Evolutionary conservation across 2,888 invertebrate genomes (phyloP).

Genomic region (Synanthedon tipuliformis): DNA sequence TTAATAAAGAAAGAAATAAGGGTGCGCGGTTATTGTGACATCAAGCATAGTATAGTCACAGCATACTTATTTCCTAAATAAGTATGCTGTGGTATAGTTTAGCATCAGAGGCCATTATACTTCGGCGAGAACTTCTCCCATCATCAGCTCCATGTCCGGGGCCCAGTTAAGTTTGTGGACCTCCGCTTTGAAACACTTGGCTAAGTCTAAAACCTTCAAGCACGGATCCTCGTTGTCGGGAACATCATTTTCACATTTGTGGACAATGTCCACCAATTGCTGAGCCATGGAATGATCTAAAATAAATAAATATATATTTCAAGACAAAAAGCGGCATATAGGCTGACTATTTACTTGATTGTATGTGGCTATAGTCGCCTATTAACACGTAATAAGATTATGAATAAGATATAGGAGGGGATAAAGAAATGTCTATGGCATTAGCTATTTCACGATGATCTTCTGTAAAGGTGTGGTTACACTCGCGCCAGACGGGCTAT

Average conservation of each 20-base stretch:
- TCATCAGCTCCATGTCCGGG: slow-evolving; percentile 26
- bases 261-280: slow-evolving; percentile 28
- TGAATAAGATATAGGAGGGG: no score
- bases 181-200: slow-evolving; percentile 37
- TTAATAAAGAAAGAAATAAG: no score
- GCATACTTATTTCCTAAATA: no score
- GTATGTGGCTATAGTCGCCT: no score
- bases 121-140: slow-evolving; percentile 34
- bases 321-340: not conserved
- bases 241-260: slow-evolving; percentile 18
- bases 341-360: not conserved
- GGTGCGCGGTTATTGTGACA: no score
- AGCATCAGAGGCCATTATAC: slow-evolving; percentile 8
- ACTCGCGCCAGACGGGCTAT: no score
- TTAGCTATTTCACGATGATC: no score
- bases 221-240: slow-evolving; percentile 19
- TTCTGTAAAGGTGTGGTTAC: no score
- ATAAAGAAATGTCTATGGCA: no score
- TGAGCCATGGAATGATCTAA: slow-evolving; percentile 34
- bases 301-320: not conserved
- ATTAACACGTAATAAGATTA: no score
- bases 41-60: no score
- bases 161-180: slow-evolving; percentile 43
- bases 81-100: no score
- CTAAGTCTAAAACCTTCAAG: slow-evolving; percentile 20